phyloP scores from a whole-genome alignment of 2,113 vertebrate genomes.

The Microcebus ravelobensis region DNA sequence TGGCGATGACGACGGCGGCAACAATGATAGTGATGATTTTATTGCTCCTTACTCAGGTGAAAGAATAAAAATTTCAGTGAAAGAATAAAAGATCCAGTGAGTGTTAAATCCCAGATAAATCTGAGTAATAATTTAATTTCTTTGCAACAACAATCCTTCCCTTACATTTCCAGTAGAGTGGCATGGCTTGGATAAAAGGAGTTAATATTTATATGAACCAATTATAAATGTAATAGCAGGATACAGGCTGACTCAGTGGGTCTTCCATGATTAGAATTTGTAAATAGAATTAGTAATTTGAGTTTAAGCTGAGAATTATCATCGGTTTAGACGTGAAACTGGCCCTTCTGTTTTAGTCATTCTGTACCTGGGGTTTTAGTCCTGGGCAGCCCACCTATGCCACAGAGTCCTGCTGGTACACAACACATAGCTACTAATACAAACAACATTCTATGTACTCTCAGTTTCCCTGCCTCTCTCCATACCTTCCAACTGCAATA shows the following conservation, averaged over 20 bases:
- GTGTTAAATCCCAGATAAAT: not conserved
- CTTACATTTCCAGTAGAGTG: not conserved
- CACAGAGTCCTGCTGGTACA: not conserved
- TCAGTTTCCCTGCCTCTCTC: not conserved
- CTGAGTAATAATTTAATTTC: not conserved
- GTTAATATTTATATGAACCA: not conserved
- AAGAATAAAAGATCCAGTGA: not conserved
- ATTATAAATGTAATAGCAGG: not conserved
- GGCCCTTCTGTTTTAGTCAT: not conserved
- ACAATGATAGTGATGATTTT: not conserved
- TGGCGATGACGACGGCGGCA: rapidly evolving
- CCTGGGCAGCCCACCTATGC: not conserved
- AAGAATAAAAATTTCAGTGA: not conserved
- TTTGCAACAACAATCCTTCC: not conserved
- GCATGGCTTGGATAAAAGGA: not conserved
- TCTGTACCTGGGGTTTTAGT: not conserved
- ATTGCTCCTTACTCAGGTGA: not conserved
- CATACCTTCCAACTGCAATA: not conserved
- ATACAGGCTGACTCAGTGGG: not conserved
- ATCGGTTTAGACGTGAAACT: not conserved
- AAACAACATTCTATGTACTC: not conserved
- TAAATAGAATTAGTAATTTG: slow-evolving; percentile 12
- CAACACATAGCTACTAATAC: not conserved
- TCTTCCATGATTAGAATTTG: not conserved
- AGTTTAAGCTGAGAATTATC: not conserved